phyloP scores from a whole-genome alignment of 1,140 invertebrate genomes.

The Platorchestia sp. region DNA sequence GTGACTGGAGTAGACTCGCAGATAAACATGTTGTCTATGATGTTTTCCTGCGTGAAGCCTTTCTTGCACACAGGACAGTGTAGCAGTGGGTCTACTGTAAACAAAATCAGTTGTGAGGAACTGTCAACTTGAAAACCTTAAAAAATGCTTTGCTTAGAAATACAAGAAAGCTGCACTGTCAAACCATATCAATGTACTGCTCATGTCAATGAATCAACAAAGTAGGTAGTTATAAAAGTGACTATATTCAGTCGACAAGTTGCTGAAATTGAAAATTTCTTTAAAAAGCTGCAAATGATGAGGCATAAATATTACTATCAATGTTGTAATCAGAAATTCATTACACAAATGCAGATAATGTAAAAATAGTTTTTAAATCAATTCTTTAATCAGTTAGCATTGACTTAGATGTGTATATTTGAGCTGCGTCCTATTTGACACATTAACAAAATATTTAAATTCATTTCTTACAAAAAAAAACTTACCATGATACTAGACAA shows the following conservation, averaged over 20 bases:
- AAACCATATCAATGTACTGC: not conserved
- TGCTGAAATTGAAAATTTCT: too few relatives aligned
- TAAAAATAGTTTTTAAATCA: too few relatives aligned
- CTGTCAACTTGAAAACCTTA: not conserved
- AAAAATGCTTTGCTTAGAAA: not conserved
- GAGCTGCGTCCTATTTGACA: too few relatives aligned
- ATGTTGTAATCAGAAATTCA: too few relatives aligned
- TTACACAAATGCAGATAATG: too few relatives aligned
- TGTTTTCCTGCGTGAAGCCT: conserved; percentile 75
- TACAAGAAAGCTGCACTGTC: not conserved
- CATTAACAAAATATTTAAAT: too few relatives aligned
- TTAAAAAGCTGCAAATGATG: too few relatives aligned
- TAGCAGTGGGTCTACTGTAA: conserved; percentile 66
- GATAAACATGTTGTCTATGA: conserved; percentile 84
- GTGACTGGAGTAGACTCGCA: conserved; percentile 73
- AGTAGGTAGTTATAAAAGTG: not conserved
- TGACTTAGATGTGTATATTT: too few relatives aligned
- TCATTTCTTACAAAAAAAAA: too few relatives aligned
- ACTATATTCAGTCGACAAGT: not conserved
- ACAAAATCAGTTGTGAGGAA: not conserved
- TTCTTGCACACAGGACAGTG: conserved; percentile 77
- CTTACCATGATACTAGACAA: too few relatives aligned
- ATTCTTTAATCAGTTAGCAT: too few relatives aligned
- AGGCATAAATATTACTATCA: not conserved
- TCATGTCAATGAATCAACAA: not conserved